Evolutionary conservation across 2,113 vertebrate genomes (phyloP), one percentile per base, ranked within the genome.

Genomic region (Syrmaticus mikado): DNA sequence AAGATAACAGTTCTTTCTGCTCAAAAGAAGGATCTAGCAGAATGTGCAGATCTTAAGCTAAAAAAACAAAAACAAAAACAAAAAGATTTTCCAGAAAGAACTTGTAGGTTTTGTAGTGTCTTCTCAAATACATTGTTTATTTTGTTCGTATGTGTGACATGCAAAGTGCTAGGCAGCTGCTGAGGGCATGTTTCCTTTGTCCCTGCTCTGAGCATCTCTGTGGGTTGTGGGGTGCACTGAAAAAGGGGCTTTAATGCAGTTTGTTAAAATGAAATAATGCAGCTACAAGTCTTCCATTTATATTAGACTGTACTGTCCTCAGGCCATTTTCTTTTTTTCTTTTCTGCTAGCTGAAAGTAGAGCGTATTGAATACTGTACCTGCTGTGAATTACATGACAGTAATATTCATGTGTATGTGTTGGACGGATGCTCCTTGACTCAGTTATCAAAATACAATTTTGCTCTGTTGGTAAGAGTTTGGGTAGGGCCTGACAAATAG

Each of bases 371-470:
- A 13, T 52, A 34, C 13, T 21, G 84, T 80, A 43, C 82, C 55
- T 87, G 80, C 75, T 87, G 72, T 77, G 79, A 85, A 82, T 55
- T 89, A 64, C 64, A 19, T 80, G 52, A 71, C 72, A 36, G 22
- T 60, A 61, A 32, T 89, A 82, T 57, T 93, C 84, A 41, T 50
- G 5, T 89, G 82, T 82, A 8, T 95, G 38, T 93, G 30, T 89
- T 94, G 93, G 94, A 95, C 89, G 70, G 85, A 13, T 64, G 16
- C 43, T 94, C 28, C 48, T 83, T 94, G 81, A 77, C 66, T 89
- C 77, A 71, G 76, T 95, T 88, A 62, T 85, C 76, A 93, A 83
- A 93, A 91, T 74, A 86, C 24, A 68, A 2, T 67, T 79, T 85
- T 94, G 27, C 68, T 95, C 36, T 16, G 24, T 92, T 92, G 71